phyloP scores from a whole-genome alignment of 2,113 vertebrate genomes.

The Centrocercus urophasianus region DNA sequence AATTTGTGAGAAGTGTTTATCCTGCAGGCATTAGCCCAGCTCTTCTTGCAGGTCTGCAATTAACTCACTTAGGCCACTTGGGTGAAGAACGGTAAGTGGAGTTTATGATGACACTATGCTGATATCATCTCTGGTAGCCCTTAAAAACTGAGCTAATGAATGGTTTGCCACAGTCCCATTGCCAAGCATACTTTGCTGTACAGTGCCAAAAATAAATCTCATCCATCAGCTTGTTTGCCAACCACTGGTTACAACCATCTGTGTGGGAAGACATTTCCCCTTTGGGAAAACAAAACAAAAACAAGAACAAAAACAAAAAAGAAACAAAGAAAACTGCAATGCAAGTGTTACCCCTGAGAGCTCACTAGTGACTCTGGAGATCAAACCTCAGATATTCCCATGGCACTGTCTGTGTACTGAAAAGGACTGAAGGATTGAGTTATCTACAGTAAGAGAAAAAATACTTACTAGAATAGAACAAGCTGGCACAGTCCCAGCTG shows the following conservation, averaged over 20 bases:
- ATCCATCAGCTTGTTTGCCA: conserved; percentile 69
- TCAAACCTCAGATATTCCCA: conserved; percentile 1
- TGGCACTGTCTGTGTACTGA: neutral
- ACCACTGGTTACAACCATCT: conserved; percentile 60
- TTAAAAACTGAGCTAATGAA: conserved; percentile 57
- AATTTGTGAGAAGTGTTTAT: conserved; percentile 38
- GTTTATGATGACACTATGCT: neutral
- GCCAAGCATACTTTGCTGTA: neutral
- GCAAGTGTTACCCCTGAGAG: conserved; percentile 21
- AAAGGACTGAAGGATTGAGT: conserved; percentile 10
- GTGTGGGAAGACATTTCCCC: conserved; percentile 44
- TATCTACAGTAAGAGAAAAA: conserved; percentile 36
- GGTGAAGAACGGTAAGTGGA: neutral
- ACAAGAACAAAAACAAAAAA: neutral
- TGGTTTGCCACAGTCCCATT: conserved; percentile 21
- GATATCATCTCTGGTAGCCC: conserved; percentile 21
- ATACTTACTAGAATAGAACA: conserved; percentile 17
- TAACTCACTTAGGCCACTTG: conserved; percentile 42
- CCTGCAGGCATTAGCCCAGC: conserved; percentile 22
- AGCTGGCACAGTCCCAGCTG: conserved; percentile 14
- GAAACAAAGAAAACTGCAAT: conserved; percentile 60
- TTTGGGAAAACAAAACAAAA: conserved; percentile 48
- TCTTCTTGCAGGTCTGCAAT: neutral
- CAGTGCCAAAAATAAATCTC: conserved; percentile 35
- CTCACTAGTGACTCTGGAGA: conserved; percentile 37